Conservation (phyloP, 1,140 invertebrate species). For the Plectrocnemia conspersa region DNA sequence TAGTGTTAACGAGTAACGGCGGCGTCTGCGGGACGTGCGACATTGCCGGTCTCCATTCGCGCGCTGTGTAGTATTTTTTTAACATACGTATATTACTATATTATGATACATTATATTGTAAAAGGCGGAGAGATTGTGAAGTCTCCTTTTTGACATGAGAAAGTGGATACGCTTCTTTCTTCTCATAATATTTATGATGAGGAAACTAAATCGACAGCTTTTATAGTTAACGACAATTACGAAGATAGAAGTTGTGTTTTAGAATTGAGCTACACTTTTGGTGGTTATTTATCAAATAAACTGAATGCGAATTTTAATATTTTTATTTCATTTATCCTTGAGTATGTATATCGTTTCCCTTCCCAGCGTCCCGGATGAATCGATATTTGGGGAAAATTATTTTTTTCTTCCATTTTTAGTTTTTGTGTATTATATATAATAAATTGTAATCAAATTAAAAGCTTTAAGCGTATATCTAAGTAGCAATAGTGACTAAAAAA, state of each 20-base stretch:
- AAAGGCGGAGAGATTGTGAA: conserved; percentile 1
- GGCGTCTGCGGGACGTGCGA: too few species aligned
- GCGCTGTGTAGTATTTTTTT: conserved; percentile 19
- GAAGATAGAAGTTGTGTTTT: conserved; percentile 28
- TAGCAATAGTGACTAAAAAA: too few species aligned
- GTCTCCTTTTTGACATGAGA: conserved; percentile 1
- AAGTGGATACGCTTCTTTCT: conserved; percentile 20
- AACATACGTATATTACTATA: conserved; percentile 17
- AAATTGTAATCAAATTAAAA: too few species aligned
- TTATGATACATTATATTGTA: too few species aligned
- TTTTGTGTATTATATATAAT: too few species aligned
- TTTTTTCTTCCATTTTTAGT: too few species aligned
- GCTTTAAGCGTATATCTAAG: too few species aligned
- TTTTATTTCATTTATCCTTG: conserved; percentile 18
- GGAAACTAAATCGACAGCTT: conserved; percentile 20
- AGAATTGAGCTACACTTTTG: conserved; percentile 29
- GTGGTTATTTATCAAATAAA: conserved; percentile 33
- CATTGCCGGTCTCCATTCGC: too few species aligned
- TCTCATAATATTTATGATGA: conserved; percentile 31
- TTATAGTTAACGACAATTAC: conserved; percentile 22
- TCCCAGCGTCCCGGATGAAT: too few species aligned
- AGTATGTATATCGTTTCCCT: neutral
- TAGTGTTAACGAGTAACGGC: neutral
- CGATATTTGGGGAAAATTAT: too few species aligned
- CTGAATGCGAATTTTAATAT: conserved; percentile 20